A percentile compares a stretch with the other conserved stretches of the same genome.
Evolutionary conservation across 2,888 invertebrate genomes (phyloP).

Genomic region (Stenichneumon culpator): DNA sequence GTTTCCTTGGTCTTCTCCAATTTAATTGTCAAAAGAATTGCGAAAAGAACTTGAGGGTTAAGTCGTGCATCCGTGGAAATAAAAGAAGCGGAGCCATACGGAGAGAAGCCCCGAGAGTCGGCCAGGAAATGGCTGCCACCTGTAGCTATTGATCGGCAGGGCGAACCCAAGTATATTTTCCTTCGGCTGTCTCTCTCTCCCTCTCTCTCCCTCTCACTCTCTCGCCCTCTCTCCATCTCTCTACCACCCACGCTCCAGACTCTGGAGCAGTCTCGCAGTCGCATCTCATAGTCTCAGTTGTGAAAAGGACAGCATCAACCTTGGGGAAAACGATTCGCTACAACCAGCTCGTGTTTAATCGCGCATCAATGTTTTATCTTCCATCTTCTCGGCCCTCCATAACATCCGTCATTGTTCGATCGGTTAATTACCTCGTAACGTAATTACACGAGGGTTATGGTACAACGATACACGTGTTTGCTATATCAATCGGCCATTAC

Average conservation of each 20-base stretch:
- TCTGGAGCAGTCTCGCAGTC: too few relatives aligned
- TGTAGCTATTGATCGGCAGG: constrained; percentile 85
- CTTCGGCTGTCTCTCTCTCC: constrained; percentile 67
- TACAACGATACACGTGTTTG: constrained; percentile 3
- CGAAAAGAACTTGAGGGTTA: constrained; percentile 54
- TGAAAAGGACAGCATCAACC: constrained; percentile 32
- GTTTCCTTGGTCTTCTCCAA: neutral
- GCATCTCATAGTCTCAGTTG: constrained; percentile 19
- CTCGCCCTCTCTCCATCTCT: neutral
- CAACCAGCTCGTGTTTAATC: constrained; percentile 56
- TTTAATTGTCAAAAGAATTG: neutral
- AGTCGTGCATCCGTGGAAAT: constrained; percentile 17
- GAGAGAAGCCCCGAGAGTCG: constrained; percentile 71
- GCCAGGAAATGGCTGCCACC: constrained; percentile 85
- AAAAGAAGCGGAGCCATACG: constrained; percentile 59
- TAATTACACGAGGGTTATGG: constrained; percentile 44
- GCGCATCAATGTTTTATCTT: constrained; percentile 58
- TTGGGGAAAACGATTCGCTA: constrained; percentile 33
- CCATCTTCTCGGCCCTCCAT: neutral
- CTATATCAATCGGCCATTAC: constrained; percentile 4
- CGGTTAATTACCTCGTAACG: constrained; percentile 59
- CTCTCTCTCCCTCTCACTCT: constrained; percentile 34
- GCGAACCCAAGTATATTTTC: constrained; percentile 79
- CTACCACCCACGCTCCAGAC: too few relatives aligned
- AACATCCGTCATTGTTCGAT: constrained; percentile 54